Percentiles rank a stretch among this genome's conserved stretches.
phyloP scores from a whole-genome alignment of 1,140 invertebrate species.

The Drosophila ananassae region DNA sequence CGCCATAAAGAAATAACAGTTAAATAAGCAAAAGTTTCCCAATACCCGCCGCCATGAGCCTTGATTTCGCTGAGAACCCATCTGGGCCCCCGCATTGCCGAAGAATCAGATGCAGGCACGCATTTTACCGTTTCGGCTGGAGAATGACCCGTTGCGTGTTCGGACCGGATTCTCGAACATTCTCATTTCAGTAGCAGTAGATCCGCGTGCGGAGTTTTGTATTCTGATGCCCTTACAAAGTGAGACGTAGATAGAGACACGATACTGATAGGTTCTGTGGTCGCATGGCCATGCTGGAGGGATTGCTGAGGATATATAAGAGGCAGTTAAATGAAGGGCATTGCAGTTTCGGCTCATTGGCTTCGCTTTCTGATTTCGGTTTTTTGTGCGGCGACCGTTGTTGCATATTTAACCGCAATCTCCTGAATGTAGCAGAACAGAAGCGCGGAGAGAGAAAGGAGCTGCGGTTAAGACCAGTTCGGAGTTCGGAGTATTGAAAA shows the following conservation, averaged over 20 bases:
- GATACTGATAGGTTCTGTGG: too few relatives aligned
- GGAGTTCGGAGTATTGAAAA: conserved; percentile 10
- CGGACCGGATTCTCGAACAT: conserved; percentile 12
- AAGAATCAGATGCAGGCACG: conserved; percentile 41
- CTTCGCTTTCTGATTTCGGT: conserved; percentile 8
- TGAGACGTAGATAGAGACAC: too few relatives aligned
- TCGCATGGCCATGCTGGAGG: too few relatives aligned
- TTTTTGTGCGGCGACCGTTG: conserved; percentile 7
- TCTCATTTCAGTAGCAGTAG: conserved; percentile 31
- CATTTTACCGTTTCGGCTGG: conserved; percentile 64
- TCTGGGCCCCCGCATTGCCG: not conserved
- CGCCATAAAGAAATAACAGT: conserved; percentile 56
- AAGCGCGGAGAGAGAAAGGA: conserved; percentile 12
- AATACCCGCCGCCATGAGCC: conserved; percentile 38
- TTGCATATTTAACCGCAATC: conserved; percentile 63
- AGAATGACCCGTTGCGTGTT: conserved; percentile 18
- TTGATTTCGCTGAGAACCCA: conserved; percentile 37
- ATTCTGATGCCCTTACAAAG: not conserved
- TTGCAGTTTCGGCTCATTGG: not conserved
- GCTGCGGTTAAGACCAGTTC: conserved; percentile 6
- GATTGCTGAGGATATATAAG: too few relatives aligned
- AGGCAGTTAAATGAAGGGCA: not conserved
- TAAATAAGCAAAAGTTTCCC: conserved; percentile 73
- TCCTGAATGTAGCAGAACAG: conserved; percentile 37
- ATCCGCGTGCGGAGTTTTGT: conserved; percentile 4